Base-by-base conservation (phyloP, 2,797 vertebrate genomes). In the Lutjanus argentimaculatus region DNA sequence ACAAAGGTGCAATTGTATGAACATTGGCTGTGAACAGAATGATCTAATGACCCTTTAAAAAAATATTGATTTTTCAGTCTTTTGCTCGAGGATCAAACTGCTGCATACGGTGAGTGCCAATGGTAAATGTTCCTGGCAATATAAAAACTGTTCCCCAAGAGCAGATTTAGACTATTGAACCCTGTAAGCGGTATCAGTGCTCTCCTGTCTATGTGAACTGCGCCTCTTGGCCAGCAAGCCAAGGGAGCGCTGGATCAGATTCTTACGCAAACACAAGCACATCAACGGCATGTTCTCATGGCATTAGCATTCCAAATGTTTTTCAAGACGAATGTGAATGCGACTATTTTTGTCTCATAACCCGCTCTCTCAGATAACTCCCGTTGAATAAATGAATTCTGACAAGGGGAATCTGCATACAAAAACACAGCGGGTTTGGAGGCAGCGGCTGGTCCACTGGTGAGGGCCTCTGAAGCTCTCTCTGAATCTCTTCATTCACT, bases 371-470 rank as follows among this genome's bases (percentile, higher is more conserved):
- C 90, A 79, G 90, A 92, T 93, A 92, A 92, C 92, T 89, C 81
- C 64, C 69, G 87, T 65, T 89, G 89, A 93, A 93, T 93, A 92
- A 91, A 95, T 95, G 91, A 91, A 94, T 95, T 92, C 90, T 93
- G 94, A 95, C 92, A 92, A 94, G 92, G 87, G 87, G 88, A 89
- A 94, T 95, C 92, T 92, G 94, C 93, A 95, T 95, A 93, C 90
- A 95, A 93, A 93, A 95, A 95, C 93, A 93, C 92, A 91, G 92
- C 88, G 46, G 90, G 90, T 83, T 82, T 56, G 17, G 77, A 93
- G 86, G 89, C 86, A 72, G 88, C 30, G 85, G 80, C 87, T 46
- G 82, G 85, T 80, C 81, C 71, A 7, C 86, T 71, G 84, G 77
- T 55, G 83, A 88, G 87, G 87, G 86, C 87, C 90, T 90, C 91